Evolutionary conservation across 2,888 invertebrate species (phyloP).

Genomic region (Drosophila koepferae): DNA sequence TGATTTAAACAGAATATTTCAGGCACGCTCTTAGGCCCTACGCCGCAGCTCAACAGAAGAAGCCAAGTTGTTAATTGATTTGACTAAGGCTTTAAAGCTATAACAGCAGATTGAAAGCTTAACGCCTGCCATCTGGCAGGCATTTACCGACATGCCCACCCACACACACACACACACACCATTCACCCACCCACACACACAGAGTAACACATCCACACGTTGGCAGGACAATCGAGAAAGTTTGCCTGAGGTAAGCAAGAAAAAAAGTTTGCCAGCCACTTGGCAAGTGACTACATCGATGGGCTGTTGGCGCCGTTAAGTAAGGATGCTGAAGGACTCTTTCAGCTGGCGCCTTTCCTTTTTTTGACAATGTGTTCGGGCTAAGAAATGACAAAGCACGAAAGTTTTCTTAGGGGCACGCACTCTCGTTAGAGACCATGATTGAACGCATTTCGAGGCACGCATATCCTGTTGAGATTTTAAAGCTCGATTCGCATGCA

Average conservation of each 20-base stretch:
- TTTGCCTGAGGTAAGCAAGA: conserved; percentile 54
- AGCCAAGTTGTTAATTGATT: conserved; percentile 70
- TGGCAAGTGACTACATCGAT: conserved; percentile 40
- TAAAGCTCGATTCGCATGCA: conserved; percentile 20
- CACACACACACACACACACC: conserved; percentile 13
- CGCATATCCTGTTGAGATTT: conserved; percentile 22
- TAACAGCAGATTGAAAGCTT: conserved; percentile 34
- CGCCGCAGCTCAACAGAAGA: background rate
- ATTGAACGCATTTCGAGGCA: conserved; percentile 64
- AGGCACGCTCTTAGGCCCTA: background rate
- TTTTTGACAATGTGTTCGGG: conserved; percentile 64
- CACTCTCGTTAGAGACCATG: conserved; percentile 45
- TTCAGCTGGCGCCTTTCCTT: conserved; percentile 8
- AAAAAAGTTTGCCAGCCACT: conserved; percentile 54
- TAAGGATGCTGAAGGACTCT: conserved; percentile 30
- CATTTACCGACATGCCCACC: conserved; percentile 4
- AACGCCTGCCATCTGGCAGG: conserved; percentile 7
- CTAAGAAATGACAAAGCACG: conserved; percentile 67
- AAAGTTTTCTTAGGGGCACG: conserved; percentile 38
- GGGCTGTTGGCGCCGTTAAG: conserved; percentile 29
- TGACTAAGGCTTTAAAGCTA: conserved; percentile 60
- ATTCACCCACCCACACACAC: background rate
- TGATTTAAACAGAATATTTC: background rate
- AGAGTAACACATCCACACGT: conserved; percentile 5
- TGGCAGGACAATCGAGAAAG: conserved; percentile 41